phyloP scores from a whole-genome alignment of 2,797 vertebrate genomes.

The Miichthys miiuy region DNA sequence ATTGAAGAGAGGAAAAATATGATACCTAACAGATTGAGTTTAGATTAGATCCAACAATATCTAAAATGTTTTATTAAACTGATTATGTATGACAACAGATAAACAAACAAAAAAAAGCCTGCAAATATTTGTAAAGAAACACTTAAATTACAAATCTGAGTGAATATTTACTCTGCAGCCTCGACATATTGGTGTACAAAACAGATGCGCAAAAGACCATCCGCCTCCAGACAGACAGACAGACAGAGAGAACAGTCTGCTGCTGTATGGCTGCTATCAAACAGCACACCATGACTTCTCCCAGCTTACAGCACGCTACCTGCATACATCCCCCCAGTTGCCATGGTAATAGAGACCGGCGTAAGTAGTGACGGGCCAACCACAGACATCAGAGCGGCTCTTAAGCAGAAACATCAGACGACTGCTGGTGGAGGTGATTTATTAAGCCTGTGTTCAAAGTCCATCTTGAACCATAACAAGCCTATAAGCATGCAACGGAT shows the following conservation, averaged over 20 bases:
- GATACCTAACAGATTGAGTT: neutral
- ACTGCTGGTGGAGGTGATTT: conserved; percentile 82
- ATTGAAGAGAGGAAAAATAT: neutral
- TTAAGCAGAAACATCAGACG: conserved; percentile 81
- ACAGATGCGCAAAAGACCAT: conserved; percentile 35
- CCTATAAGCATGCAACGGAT: conserved; percentile 77
- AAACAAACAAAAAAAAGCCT: conserved; percentile 26
- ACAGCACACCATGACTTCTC: conserved; percentile 78
- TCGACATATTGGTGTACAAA: conserved; percentile 31
- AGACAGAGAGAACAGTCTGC: conserved; percentile 50
- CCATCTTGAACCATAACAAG: conserved; percentile 81
- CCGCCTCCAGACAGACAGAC: conserved; percentile 44
- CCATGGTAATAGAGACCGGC: conserved; percentile 82
- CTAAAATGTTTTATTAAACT: neutral
- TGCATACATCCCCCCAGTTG: conserved; percentile 82
- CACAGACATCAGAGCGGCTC: conserved; percentile 79
- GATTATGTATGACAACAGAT: neutral
- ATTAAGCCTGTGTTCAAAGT: conserved; percentile 80
- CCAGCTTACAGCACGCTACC: conserved; percentile 79
- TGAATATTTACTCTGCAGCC: conserved; percentile 35
- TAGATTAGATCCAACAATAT: conserved; percentile 5
- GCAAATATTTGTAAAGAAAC: conserved; percentile 29
- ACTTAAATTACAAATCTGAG: conserved; percentile 28
- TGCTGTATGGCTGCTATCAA: conserved; percentile 77
- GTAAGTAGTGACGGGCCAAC: conserved; percentile 72